Conservation (phyloP, 2,797 vertebrate genomes). For the Macrochelys suwanniensis region DNA sequence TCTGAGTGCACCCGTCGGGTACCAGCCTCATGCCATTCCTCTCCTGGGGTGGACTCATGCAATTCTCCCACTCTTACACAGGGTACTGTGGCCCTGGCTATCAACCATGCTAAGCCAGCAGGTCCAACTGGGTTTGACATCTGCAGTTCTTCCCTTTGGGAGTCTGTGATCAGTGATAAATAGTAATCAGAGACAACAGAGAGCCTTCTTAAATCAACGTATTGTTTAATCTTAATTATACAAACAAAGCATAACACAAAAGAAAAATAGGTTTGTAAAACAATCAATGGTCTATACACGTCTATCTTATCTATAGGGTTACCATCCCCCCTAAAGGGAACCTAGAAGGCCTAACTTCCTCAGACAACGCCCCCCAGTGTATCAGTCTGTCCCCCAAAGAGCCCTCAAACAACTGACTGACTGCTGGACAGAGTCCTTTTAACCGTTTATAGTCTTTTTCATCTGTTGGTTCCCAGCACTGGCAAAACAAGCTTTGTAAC, state of each 20-base stretch:
- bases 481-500: not conserved
- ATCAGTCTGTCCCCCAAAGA: not conserved
- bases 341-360: not conserved
- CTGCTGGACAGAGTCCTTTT: not conserved
- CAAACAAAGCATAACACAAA: rapidly evolving
- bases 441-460: not conserved
- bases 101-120: no score
- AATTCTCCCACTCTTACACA: no score
- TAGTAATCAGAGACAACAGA: no score
- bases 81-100: no score
- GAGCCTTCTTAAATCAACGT: no score
- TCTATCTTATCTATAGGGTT: not conserved
- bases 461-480: not conserved
- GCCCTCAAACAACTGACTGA: not conserved
- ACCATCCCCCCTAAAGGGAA: not conserved
- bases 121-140: no score
- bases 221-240: no score
- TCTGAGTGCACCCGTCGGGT: no score
- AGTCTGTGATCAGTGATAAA: no score
- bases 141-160: no score
- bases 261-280: not conserved
- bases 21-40: no score
- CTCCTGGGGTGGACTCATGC: no score
- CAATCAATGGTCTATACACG: not conserved
- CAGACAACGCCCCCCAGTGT: rapidly evolving